Percentiles rank a stretch among this genome's conserved stretches.
Conservation (phyloP, 2,797 vertebrate species). For the Micrastur ruficollis region DNA sequence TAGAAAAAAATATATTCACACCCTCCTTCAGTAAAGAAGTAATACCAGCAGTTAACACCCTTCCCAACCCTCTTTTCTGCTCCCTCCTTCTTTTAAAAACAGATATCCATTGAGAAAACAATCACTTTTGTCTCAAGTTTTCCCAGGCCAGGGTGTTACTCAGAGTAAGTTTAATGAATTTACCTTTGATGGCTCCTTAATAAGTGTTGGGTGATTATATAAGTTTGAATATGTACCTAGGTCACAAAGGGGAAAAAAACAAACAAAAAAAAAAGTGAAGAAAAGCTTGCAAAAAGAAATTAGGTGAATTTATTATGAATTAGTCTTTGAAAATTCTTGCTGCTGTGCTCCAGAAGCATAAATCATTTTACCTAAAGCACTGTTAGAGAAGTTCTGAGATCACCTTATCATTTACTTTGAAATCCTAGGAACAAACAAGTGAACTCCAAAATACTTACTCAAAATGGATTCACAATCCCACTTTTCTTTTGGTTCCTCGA, state of each 20-base stretch:
- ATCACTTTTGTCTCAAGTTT: background rate
- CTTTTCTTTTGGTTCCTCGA: slow-evolving; percentile 83
- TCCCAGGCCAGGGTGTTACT: background rate
- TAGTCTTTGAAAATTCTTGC: background rate
- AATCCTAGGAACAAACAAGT: background rate
- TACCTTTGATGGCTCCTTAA: slow-evolving; percentile 89
- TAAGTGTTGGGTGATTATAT: slow-evolving; percentile 93
- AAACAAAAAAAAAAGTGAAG: background rate
- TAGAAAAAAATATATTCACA: background rate
- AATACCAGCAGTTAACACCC: background rate
- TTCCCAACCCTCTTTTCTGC: background rate
- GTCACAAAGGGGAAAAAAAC: background rate
- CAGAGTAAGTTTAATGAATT: background rate
- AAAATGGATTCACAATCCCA: slow-evolving; percentile 98
- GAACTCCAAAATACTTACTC: slow-evolving; percentile 81
- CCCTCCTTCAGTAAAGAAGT: background rate
- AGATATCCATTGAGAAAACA: background rate
- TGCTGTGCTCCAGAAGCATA: background rate
- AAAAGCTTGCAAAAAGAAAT: background rate
- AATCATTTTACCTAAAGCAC: background rate
- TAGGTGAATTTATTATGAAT: background rate
- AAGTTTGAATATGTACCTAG: slow-evolving; percentile 96
- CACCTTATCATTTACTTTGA: background rate
- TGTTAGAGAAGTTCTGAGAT: background rate
- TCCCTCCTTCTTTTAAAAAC: background rate